Conservation (phyloP, 1,140 invertebrate species). For the Aleiodes sp. region DNA sequence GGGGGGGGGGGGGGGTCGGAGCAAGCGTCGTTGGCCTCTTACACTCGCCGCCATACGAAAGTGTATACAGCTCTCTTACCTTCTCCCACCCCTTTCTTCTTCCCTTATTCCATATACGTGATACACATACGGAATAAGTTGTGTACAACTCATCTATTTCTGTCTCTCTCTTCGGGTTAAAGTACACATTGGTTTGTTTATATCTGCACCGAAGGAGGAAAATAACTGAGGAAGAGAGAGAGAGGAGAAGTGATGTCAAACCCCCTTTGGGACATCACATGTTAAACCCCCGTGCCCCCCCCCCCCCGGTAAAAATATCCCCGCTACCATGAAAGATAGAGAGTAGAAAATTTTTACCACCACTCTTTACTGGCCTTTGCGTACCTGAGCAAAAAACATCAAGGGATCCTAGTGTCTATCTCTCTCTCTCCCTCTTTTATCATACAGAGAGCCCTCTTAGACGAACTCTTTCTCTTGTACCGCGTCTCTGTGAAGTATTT, state of each 20-base stretch:
- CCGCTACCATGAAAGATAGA: too few relatives aligned
- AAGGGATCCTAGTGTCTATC: background rate
- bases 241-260: background rate
- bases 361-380: too few relatives aligned
- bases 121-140: slow-evolving; percentile 7
- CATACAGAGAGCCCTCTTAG: too few relatives aligned
- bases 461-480: background rate
- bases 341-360: too few relatives aligned
- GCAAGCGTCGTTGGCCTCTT: slow-evolving; percentile 38
- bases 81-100: too few relatives aligned
- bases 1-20: background rate
- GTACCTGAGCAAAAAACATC: background rate
- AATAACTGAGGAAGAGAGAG: background rate
- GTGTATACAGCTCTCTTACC: background rate
- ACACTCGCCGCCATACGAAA: slow-evolving; percentile 31
- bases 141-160: slow-evolving; percentile 4
- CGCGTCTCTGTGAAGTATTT: too few relatives aligned
- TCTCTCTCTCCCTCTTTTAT: too few relatives aligned
- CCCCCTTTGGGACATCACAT: background rate
- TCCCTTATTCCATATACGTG: background rate
- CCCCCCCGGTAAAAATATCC: background rate
- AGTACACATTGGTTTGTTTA: background rate
- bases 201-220: background rate
- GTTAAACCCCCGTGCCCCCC: background rate
- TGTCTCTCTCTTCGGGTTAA: background rate